Evolutionary conservation across 1,140 invertebrate genomes (phyloP).

Genomic region (Lithobius niger): DNA sequence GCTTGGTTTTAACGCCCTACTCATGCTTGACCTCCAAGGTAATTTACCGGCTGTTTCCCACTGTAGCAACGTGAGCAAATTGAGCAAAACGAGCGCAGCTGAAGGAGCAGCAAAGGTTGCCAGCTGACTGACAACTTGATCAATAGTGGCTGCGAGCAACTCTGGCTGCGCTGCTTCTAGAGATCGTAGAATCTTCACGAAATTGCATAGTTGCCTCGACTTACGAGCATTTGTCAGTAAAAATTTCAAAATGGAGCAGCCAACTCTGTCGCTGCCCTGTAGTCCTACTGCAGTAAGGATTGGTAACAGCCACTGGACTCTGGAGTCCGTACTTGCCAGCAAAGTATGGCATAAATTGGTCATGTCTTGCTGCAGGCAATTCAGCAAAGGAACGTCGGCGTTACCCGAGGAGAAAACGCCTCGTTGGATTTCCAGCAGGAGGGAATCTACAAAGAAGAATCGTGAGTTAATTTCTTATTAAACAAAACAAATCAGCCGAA

Average conservation of each 20-base stretch:
- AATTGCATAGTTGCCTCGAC: background rate
- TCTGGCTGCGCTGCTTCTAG: background rate
- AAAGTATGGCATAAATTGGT: constrained; percentile 12
- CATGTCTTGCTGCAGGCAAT: constrained; percentile 15
- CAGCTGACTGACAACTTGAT: constrained; percentile 2
- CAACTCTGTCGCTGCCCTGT: constrained; percentile 18
- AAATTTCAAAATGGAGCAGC: constrained; percentile 14
- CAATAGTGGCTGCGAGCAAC: constrained; percentile 5
- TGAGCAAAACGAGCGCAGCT: too few relatives aligned
- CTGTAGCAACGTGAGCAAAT: constrained; percentile 6
- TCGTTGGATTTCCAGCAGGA: constrained; percentile 21
- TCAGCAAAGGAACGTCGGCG: constrained; percentile 17
- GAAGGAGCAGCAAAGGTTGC: too few relatives aligned
- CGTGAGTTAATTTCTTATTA: too few relatives aligned
- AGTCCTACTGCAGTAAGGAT: constrained; percentile 18
- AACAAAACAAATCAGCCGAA: too few relatives aligned
- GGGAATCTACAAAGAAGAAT: constrained; percentile 18
- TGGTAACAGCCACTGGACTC: constrained; percentile 18
- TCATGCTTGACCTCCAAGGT: background rate
- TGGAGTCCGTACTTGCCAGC: constrained; percentile 9
- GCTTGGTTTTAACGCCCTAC: background rate
- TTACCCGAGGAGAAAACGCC: constrained; percentile 13
- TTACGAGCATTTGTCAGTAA: constrained; percentile 10
- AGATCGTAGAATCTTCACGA: background rate
- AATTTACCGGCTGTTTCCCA: background rate